Percentiles rank a stretch among this genome's conserved stretches.
Evolutionary conservation across 37 sponge, comb jelly and placozoan genomes (phyloP).

Genomic region (Ianthella basta): DNA sequence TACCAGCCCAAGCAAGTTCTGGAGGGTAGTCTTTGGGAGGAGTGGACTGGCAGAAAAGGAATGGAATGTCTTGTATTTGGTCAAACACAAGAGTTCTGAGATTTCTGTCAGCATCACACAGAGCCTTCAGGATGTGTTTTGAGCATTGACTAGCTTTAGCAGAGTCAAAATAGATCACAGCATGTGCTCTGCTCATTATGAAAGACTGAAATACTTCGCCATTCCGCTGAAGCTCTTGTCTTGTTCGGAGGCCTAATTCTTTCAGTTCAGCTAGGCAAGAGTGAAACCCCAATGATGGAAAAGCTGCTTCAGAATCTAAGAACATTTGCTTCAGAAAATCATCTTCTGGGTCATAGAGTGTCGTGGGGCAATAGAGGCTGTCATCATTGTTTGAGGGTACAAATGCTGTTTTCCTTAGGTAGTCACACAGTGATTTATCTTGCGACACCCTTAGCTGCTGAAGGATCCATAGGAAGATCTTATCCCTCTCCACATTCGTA

Average conservation of each 20-base stretch:
- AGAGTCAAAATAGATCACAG: conserved; percentile 10
- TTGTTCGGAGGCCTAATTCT: conserved; percentile 39
- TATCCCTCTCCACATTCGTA: neutral
- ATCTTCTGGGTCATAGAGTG: conserved; percentile 50
- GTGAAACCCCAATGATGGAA: conserved; percentile 31
- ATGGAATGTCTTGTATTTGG: conserved; percentile 10
- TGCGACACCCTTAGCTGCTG: neutral
- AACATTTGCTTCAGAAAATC: conserved; percentile 35
- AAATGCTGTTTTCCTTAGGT: neutral
- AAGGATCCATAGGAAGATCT: conserved; percentile 48
- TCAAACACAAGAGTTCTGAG: too few species aligned
- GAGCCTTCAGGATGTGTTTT: neutral
- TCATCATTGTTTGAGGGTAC: neutral
- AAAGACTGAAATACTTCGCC: neutral
- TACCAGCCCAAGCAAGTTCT: conserved; percentile 38
- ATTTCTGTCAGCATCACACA: neutral
- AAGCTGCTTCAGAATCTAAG: conserved; percentile 22
- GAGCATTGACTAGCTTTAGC: neutral
- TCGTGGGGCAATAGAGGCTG: neutral
- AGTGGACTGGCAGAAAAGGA: neutral
- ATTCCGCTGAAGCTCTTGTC: conserved; percentile 7
- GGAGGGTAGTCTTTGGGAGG: conserved; percentile 36
- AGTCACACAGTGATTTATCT: neutral
- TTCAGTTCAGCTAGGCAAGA: conserved; percentile 16
- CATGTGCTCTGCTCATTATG: conserved; percentile 14